Conservation (phyloP, 2,113 vertebrate species). For the Hemichromis elongatus region DNA sequence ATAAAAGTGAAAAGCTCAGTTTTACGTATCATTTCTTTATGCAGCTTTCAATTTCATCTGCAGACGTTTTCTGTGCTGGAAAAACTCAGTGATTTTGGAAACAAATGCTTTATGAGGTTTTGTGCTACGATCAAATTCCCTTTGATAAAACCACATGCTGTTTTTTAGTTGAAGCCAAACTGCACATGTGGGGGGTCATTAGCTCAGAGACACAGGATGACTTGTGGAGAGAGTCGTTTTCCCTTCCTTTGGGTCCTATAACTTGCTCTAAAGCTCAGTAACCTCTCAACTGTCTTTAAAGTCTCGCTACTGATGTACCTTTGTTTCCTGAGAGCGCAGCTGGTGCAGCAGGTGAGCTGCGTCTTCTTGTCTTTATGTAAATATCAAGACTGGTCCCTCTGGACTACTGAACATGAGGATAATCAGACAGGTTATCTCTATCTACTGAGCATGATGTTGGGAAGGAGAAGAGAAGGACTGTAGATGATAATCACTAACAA, state of each 20-base stretch:
- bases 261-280: neutral
- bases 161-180: neutral
- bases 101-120: neutral
- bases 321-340: neutral
- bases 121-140: neutral
- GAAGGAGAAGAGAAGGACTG: neutral
- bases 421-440: neutral
- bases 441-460: neutral
- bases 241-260: conserved; percentile 21
- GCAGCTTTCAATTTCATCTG: neutral
- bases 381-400: conserved; percentile 21
- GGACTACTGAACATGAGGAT: neutral
- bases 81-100: neutral
- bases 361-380: conserved; percentile 38
- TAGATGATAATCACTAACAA: conserved; percentile 35
- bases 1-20: neutral
- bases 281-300: neutral
- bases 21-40: neutral
- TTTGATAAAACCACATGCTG: neutral
- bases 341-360: neutral
- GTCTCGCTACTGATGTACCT: neutral
- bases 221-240: neutral
- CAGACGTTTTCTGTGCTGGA: neutral
- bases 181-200: neutral
- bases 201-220: neutral